Evolutionary conservation across 2,113 vertebrate species (phyloP).

Genomic region (Ursus arctos): DNA sequence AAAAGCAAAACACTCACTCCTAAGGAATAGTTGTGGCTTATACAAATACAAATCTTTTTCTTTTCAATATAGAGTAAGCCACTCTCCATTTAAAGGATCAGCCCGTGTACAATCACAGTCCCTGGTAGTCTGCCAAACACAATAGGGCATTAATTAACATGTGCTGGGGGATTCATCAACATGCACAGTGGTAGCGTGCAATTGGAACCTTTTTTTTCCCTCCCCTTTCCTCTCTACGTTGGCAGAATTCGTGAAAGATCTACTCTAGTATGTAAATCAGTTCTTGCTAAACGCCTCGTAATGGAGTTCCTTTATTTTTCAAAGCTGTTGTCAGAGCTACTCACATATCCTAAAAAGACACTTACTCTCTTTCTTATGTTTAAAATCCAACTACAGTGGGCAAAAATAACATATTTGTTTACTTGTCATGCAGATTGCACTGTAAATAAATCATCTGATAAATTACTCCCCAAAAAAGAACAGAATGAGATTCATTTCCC

Average conservation of each 20-base stretch:
- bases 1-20: constrained; percentile 83
- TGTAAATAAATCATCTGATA: constrained; percentile 86
- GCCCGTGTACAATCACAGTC: constrained; percentile 81
- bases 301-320: constrained; percentile 86
- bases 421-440: constrained; percentile 75
- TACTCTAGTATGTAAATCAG: constrained; percentile 87
- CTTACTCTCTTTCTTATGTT: constrained; percentile 83
- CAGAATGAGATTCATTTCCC: constrained; percentile 81
- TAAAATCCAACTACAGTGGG: constrained; percentile 74
- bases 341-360: constrained; percentile 79
- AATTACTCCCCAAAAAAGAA: constrained; percentile 72
- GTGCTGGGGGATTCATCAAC: constrained; percentile 87
- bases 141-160: constrained; percentile 89
- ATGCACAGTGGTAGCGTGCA: constrained; percentile 76
- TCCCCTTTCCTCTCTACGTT: constrained; percentile 71
- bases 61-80: constrained; percentile 83
- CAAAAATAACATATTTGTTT: constrained; percentile 86
- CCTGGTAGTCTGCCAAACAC: constrained; percentile 87
- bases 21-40: constrained; percentile 82
- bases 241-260: constrained; percentile 86
- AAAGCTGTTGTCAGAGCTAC: constrained; percentile 81
- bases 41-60: constrained; percentile 83
- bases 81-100: constrained; percentile 85
- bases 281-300: constrained; percentile 81
- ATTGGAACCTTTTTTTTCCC: constrained; percentile 62